Conservation (phyloP, 1,140 invertebrate species). For the Ridgeia piscesae region DNA sequence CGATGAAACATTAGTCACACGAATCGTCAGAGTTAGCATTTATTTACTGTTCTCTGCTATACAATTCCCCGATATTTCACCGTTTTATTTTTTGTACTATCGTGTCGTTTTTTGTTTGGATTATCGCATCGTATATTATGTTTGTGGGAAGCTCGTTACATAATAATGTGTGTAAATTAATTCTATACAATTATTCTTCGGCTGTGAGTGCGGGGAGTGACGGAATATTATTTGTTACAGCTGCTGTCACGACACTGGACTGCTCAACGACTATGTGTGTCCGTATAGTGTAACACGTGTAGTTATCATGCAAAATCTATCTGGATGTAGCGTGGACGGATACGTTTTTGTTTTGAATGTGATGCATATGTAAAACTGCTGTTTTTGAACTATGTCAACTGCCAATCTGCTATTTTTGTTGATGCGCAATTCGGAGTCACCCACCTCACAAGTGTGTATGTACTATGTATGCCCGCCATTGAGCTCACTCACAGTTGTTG, state of each 20-base stretch:
- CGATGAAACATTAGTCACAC: neutral
- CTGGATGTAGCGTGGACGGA: neutral
- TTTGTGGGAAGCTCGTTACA: neutral
- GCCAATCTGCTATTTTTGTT: conserved; percentile 1
- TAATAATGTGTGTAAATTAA: conserved; percentile 2
- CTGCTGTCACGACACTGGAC: neutral
- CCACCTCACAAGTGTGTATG: neutral
- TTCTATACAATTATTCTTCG: neutral
- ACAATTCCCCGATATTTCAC: neutral
- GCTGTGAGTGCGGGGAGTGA: neutral
- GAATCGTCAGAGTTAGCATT: neutral
- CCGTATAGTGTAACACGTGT: neutral
- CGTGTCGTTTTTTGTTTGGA: neutral
- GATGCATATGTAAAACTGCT: neutral
- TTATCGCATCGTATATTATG: neutral
- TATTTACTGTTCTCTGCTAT: neutral
- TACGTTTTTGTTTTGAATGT: neutral
- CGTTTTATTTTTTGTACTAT: neutral
- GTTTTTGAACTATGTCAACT: neutral
- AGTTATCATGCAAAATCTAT: neutral
- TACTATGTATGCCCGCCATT: neutral
- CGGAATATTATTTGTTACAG: neutral
- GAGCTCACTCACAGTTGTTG: neutral
- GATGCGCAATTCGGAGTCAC: neutral
- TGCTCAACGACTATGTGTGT: neutral